A percentile compares a stretch with the other conserved stretches of the same genome.
These are phyloP conservation scores for Cynaeus angustus DNA, from an alignment of 2,888 invertebrate species.

Conservation along the genomic window DNA sequence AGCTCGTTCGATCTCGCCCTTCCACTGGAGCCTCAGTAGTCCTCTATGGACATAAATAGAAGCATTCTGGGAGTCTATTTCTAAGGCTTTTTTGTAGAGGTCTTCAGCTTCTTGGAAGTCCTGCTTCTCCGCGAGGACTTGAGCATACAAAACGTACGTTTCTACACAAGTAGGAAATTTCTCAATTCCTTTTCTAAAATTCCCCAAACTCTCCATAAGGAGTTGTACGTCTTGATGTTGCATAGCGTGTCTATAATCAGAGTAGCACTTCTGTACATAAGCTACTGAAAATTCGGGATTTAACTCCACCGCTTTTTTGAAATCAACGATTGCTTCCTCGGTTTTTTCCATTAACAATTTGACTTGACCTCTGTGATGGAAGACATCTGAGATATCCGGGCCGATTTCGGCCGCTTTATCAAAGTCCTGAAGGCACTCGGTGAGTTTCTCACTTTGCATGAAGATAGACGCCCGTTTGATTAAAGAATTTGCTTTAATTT, in stretches of 20 bases:
- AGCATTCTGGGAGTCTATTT: constrained; percentile 89
- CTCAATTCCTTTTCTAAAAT: constrained; percentile 84
- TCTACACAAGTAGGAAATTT: constrained; percentile 90
- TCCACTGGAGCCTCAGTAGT: constrained; percentile 88
- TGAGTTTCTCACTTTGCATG: constrained; percentile 85
- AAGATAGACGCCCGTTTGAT: constrained; percentile 91
- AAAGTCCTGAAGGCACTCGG: constrained; percentile 86
- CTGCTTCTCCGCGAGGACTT: constrained; percentile 87
- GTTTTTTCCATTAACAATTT: constrained; percentile 87
- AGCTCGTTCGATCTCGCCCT: constrained; percentile 86
- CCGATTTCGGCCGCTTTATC: constrained; percentile 84
- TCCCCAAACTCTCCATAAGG: constrained; percentile 79
- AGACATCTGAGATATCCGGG: constrained; percentile 85
- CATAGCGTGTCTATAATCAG: constrained; percentile 79
- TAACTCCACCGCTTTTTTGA: constrained; percentile 86
- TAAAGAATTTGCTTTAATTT: constrained; percentile 86
- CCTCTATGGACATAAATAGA: constrained; percentile 92
- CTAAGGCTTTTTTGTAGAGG: constrained; percentile 86
- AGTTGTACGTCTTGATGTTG: constrained; percentile 72
- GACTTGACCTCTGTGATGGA: constrained; percentile 94
- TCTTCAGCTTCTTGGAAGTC: constrained; percentile 88
- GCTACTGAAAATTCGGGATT: constrained; percentile 91
- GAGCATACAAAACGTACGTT: constrained; percentile 89
- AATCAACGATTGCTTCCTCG: constrained; percentile 87
- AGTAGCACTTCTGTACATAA: constrained; percentile 92